These are phyloP conservation scores for Trichechus manatus DNA, from an alignment of 2,113 vertebrate species.

Conservation along the genomic window DNA sequence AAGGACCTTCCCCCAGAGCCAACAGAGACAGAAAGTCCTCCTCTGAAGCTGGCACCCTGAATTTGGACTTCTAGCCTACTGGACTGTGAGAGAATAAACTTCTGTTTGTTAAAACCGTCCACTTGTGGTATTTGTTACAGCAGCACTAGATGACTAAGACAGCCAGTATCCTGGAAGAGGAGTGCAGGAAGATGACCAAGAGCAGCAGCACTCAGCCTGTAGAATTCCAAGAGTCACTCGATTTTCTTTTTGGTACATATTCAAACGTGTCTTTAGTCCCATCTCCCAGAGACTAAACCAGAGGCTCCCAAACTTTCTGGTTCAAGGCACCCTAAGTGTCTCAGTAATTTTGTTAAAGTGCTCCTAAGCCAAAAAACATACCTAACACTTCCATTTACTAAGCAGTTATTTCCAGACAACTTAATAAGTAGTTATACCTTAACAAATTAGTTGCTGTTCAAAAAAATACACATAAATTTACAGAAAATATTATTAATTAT, in stretches of 20 bases:
- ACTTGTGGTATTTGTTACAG: no score
- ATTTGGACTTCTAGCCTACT: no score
- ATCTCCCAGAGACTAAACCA: neutral
- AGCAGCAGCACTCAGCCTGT: neutral
- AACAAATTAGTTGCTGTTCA: neutral
- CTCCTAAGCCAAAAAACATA: neutral
- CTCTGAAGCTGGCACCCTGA: no score
- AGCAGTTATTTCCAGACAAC: neutral
- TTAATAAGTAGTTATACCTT: neutral
- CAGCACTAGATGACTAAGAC: no score
- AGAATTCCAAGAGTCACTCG: neutral
- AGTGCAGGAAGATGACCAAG: neutral
- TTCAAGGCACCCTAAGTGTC: neutral
- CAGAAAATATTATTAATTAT: neutral
- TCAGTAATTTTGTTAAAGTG: neutral
- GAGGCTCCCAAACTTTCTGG: neutral
- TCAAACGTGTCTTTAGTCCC: neutral
- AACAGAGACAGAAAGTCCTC: no score
- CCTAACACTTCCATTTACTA: neutral
- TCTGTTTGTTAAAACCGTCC: no score
- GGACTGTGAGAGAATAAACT: no score
- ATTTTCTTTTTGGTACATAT: neutral
- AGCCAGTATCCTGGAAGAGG: neutral
- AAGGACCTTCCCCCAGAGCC: no score
- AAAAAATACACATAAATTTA: neutral